Conservation (phyloP, 2,113 vertebrate species). For the Syrmaticus mikado region DNA sequence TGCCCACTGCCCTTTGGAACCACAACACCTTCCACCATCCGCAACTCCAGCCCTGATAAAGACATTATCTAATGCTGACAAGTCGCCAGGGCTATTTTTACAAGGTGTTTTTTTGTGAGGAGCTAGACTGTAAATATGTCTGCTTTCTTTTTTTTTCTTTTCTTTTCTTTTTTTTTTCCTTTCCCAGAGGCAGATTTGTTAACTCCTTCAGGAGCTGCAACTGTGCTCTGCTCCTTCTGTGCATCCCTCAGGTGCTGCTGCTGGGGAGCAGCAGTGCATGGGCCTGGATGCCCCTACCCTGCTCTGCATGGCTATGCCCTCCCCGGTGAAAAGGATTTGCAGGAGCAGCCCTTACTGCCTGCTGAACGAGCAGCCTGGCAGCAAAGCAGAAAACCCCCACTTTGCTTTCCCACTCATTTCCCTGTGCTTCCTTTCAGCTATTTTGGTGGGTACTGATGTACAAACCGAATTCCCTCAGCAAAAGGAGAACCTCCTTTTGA, state of each 20-base stretch:
- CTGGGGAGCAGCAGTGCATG: background rate
- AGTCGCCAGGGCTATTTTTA: background rate
- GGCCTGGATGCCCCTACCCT: background rate
- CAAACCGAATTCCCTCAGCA: background rate
- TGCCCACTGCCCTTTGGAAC: accelerated
- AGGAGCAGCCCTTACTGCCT: background rate
- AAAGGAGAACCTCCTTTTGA: background rate
- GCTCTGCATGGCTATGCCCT: background rate
- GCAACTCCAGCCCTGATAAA: background rate
- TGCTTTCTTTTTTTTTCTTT: no score
- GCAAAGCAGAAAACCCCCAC: background rate
- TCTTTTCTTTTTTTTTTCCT: accelerated
- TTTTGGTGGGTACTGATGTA: background rate
- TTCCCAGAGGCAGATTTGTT: accelerated
- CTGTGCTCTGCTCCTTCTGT: background rate
- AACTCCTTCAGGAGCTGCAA: background rate
- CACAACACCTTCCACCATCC: background rate
- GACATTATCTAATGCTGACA: background rate
- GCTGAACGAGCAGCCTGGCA: background rate
- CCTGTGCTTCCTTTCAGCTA: background rate
- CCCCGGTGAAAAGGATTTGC: background rate
- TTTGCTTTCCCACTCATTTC: background rate
- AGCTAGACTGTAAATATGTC: background rate
- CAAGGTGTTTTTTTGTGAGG: background rate
- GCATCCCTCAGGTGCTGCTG: background rate